These are phyloP conservation scores for Phalloptychus januarius DNA, from an alignment of 2,797 vertebrate species.

Conservation along the genomic window DNA sequence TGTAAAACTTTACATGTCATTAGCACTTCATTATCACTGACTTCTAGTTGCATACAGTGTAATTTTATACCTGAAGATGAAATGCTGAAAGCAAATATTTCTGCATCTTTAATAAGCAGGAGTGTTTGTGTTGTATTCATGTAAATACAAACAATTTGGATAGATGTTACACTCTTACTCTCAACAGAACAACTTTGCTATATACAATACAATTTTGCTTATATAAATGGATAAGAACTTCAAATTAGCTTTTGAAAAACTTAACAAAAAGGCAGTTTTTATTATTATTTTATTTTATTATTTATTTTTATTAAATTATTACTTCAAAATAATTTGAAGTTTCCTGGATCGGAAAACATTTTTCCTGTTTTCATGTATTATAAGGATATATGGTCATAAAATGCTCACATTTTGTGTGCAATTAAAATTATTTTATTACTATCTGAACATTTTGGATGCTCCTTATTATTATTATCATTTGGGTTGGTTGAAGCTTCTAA, in stretches of 20 bases:
- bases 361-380: too few relatives aligned
- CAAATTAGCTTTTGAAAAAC: neutral
- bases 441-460: neutral
- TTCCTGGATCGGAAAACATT: too few relatives aligned
- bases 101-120: neutral
- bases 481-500: neutral
- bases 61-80: neutral
- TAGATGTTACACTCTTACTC: neutral
- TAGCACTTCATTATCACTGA: neutral
- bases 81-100: neutral
- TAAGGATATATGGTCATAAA: neutral
- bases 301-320: too few relatives aligned
- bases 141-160: neutral
- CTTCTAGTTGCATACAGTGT: neutral
- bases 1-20: neutral
- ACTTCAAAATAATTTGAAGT: too few relatives aligned
- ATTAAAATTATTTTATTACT: neutral
- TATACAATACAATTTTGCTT: too few relatives aligned
- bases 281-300: too few relatives aligned
- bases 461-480: neutral
- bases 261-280: neutral
- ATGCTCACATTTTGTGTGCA: neutral
- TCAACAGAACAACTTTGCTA: neutral
- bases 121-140: neutral
- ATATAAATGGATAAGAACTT: neutral